phyloP scores from a whole-genome alignment of 2,797 vertebrate species.

The Lutjanus campechanus region DNA sequence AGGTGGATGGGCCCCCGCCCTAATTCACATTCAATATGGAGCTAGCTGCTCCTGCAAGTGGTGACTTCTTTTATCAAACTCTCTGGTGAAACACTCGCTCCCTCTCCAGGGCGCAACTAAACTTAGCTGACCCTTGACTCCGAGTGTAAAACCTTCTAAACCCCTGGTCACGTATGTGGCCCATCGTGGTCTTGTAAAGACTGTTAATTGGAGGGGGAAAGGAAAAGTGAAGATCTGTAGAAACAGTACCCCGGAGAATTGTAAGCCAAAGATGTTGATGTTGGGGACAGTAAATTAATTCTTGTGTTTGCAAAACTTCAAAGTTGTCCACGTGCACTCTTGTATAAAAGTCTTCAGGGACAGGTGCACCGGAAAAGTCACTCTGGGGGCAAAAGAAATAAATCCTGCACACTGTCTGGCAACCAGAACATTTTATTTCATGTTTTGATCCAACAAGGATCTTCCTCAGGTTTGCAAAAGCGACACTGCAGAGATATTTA shows the following conservation, averaged over 20 bases:
- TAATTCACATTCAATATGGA: slow-evolving; percentile 60
- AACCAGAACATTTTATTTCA: neutral
- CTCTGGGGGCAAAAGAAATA: slow-evolving; percentile 9
- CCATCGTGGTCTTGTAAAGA: slow-evolving; percentile 33
- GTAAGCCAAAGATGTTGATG: slow-evolving; percentile 15
- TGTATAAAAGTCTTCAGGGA: neutral
- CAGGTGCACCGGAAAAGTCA: slow-evolving; percentile 9
- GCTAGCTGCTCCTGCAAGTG: slow-evolving; percentile 35
- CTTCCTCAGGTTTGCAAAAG: neutral
- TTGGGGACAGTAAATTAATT: slow-evolving; percentile 34
- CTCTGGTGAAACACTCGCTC: slow-evolving; percentile 57
- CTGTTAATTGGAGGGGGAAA: slow-evolving; percentile 42
- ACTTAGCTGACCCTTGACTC: slow-evolving; percentile 64
- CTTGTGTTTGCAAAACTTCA: slow-evolving; percentile 29
- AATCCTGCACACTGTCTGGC: neutral
- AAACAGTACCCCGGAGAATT: slow-evolving; percentile 4
- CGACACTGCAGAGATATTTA: neutral
- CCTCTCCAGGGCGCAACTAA: slow-evolving; percentile 61
- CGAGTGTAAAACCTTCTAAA: slow-evolving; percentile 31
- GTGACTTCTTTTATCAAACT: slow-evolving; percentile 37
- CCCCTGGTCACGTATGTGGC: slow-evolving; percentile 9
- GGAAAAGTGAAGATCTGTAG: slow-evolving; percentile 37
- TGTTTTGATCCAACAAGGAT: neutral
- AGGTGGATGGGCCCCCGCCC: slow-evolving; percentile 22
- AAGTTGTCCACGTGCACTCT: neutral